Base-by-base conservation (phyloP, 2,888 invertebrate genomes). In the Branchellion lobata region DNA sequence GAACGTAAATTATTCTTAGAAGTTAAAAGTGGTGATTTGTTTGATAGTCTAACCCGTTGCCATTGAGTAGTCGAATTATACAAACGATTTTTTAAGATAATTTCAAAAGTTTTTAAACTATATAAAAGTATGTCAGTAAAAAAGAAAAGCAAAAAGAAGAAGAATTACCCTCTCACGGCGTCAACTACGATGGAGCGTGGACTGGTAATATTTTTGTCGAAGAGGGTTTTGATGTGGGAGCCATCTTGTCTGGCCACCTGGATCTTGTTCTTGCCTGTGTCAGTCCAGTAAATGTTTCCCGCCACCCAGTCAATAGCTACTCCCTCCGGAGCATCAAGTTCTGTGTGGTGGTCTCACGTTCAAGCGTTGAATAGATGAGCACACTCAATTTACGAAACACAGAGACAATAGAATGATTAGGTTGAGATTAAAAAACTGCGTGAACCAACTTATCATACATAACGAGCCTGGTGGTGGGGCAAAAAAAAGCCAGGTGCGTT, bases 181-280 rank as follows among this genome's bases (percentile, higher is more conserved):
- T 98, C 96, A 8, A 96, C 93, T 3, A 94, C 95, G 84, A 99
- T 95, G 81, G 96, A 96, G 86, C 98, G 91, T 0, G 98, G 98
- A 89, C 98, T 96, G 2, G 91, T 91, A 81, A 98, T 90, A 83
- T 91, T 92, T 5, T 91, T 91, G 65, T 91, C 90, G 83, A 97
- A 91, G 57, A 99, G 87, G 3, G 93, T 91, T 86, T 92, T 92
- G 78, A 92, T 90, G 83, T 86, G 85, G 31, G 86, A 85, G 75
- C 92, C 90, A 87, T 92, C 92, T 78, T 97, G 88, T 85, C 92
- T 93, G 0, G 94, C 93, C 2, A 96, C 95, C 89, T 95, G 95
- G 82, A 99, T 92, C 0, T 93, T 93, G 84, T 93, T 92, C 85
- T 92, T 92, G 34, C 91, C 91, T 0, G 97, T 95, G 88, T 99